These are phyloP conservation scores for Ianthella basta DNA, from an alignment of 37 sponge, comb jelly and placozoan genomes.

Conservation along the genomic window DNA sequence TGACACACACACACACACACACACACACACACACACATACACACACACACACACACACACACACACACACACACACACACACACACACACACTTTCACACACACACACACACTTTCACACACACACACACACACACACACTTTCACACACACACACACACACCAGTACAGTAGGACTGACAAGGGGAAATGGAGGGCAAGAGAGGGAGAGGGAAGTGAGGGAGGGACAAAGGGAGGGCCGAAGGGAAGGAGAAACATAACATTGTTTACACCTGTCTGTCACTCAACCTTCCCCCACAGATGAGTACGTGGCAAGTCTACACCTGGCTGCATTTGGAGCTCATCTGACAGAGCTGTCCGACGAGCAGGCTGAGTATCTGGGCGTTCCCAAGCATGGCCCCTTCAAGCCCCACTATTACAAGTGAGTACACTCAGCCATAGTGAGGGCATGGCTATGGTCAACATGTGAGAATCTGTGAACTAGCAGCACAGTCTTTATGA, in stretches of 20 bases:
- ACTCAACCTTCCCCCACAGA: too few relatives aligned
- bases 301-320: constrained; percentile 91
- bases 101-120: constrained; percentile 20
- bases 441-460: too few relatives aligned
- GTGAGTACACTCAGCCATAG: constrained; percentile 40
- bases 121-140: too few relatives aligned
- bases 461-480: too few relatives aligned
- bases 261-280: too few relatives aligned
- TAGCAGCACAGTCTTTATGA: too few relatives aligned
- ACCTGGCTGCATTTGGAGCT: constrained; percentile 78
- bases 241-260: not conserved
- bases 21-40: constrained; percentile 29
- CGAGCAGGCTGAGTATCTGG: constrained; percentile 80
- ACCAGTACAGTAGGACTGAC: not conserved
- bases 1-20: not conserved
- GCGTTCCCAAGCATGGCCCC: constrained; percentile 79
- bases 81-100: constrained; percentile 18
- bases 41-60: constrained; percentile 44
- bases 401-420: constrained; percentile 91
- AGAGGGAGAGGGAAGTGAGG: too few relatives aligned
- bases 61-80: constrained; percentile 31
- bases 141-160: constrained; percentile 22
- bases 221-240: not conserved
- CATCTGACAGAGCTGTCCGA: constrained; percentile 78
- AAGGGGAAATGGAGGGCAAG: too few relatives aligned